A percentile compares a stretch with the other conserved stretches of the same genome.
phyloP scores from a whole-genome alignment of 2,888 invertebrate species.

The Trilocha varians region DNA sequence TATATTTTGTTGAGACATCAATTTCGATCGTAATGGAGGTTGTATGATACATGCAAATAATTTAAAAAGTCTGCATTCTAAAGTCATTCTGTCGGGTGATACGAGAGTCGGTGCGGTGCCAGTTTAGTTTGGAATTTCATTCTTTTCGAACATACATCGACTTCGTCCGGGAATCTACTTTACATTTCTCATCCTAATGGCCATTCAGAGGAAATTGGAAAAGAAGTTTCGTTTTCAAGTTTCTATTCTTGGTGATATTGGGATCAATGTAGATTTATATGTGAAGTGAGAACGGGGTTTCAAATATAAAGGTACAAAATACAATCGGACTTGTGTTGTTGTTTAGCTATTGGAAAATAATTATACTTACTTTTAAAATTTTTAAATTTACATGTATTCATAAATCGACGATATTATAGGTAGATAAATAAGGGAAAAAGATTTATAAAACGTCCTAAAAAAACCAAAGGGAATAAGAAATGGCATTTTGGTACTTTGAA shows the following conservation, averaged over 20 bases:
- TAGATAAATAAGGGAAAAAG: too few relatives aligned
- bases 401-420: too few relatives aligned
- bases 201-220: conserved; percentile 72
- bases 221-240: conserved; percentile 61
- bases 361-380: too few relatives aligned
- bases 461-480: too few relatives aligned
- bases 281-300: too few relatives aligned
- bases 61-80: conserved; percentile 35
- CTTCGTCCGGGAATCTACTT: conserved; percentile 66
- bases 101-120: conserved; percentile 11
- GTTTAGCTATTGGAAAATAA: too few relatives aligned
- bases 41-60: conserved; percentile 34
- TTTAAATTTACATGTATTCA: too few relatives aligned
- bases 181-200: conserved; percentile 73
- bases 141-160: conserved; percentile 68
- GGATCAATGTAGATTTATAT: not conserved
- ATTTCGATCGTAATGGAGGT: conserved; percentile 6
- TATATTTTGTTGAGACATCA: not conserved
- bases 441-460: too few relatives aligned
- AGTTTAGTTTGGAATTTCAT: conserved; percentile 33
- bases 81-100: conserved; percentile 32
- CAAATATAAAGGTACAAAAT: too few relatives aligned
- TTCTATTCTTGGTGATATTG: conserved; percentile 32
- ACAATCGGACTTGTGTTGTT: too few relatives aligned
- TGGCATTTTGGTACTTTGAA: too few relatives aligned